phyloP scores from a whole-genome alignment of 2,113 vertebrate genomes.

The Hemiscyllium ocellatum region DNA sequence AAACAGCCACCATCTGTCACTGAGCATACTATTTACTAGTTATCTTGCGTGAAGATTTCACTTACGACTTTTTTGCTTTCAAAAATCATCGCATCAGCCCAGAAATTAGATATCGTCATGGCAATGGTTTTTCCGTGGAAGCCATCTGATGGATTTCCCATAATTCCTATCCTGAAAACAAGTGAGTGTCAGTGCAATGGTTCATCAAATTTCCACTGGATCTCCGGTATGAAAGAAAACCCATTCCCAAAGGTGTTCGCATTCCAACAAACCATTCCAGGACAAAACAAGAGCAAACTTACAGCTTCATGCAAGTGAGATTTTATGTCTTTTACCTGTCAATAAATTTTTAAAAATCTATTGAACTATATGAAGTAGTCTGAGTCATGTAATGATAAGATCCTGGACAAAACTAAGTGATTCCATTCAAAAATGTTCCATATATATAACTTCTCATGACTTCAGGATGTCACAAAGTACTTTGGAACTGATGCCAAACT shows the following conservation, averaged over 20 bases:
- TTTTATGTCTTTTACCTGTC: background rate
- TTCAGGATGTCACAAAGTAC: background rate
- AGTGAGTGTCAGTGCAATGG: background rate
- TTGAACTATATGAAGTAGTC: background rate
- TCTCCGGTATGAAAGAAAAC: background rate
- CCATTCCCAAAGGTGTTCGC: background rate
- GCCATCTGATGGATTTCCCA: slow-evolving; percentile 73
- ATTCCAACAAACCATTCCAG: background rate
- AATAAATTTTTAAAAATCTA: background rate
- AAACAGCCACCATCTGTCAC: too few species aligned
- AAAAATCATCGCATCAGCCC: slow-evolving; percentile 67
- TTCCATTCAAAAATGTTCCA: background rate
- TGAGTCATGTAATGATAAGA: background rate
- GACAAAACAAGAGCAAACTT: background rate
- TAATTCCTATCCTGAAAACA: slow-evolving; percentile 60
- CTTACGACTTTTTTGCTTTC: slow-evolving; percentile 66
- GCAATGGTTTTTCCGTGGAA: slow-evolving; percentile 73
- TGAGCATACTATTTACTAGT: background rate
- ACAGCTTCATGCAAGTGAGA: background rate
- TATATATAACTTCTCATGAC: background rate
- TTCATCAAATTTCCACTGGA: background rate
- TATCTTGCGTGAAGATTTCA: background rate
- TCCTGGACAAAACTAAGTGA: background rate
- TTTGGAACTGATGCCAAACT: background rate
- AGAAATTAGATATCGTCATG: slow-evolving; percentile 71